Base-by-base conservation (phyloP, 1,140 invertebrate genomes). In the Drosophila malerkotliana region DNA sequence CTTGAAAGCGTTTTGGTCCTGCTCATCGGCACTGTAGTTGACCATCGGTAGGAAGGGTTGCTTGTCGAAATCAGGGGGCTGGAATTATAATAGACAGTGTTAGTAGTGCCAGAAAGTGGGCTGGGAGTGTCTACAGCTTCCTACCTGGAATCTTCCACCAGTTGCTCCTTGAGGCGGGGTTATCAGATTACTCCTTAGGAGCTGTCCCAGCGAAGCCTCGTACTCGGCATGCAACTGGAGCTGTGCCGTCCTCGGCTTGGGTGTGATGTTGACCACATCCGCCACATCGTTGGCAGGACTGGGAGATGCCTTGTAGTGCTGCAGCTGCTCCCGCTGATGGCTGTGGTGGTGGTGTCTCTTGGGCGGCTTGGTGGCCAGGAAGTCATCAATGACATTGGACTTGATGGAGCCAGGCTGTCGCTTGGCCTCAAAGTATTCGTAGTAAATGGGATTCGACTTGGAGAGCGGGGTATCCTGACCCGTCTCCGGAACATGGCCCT, bases 1-100 rank as follows among this genome's bases (percentile, higher is more conserved):
- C 61, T 93, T 93, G 64, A 93, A 94, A 12, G 93, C 93, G 58
- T 93, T 93, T 64, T 92, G 91, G 18, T 93, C 77, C 67, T 94
- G 93, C 63, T 93, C 93, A 5, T 93, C 93, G 44, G 94, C 93
- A 77, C 94, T 95, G 79, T 95, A 95, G 74, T 94, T 93, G 8
- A 94, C 93, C 75, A 90, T 81, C 5, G 94, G 94, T 58, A 93
- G 92, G 81, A 95, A 95, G 21, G 93, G 93, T 79, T 94, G 93
- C 12, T 93, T 92, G 59, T 93, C 90, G 47, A 93, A 93, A 66
- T 94, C 92, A 12, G 93, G 93, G 21, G 93, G 91, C 53, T 93
- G 91, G 79, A 93, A 84, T 5, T 3, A 12, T 3, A 0, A 41
- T 24, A 3, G 34, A 6, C 1, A 15, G 26, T 6, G 6, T 28